phyloP scores from a whole-genome alignment of 2,888 invertebrate genomes.

The Coelinius sp. region DNA sequence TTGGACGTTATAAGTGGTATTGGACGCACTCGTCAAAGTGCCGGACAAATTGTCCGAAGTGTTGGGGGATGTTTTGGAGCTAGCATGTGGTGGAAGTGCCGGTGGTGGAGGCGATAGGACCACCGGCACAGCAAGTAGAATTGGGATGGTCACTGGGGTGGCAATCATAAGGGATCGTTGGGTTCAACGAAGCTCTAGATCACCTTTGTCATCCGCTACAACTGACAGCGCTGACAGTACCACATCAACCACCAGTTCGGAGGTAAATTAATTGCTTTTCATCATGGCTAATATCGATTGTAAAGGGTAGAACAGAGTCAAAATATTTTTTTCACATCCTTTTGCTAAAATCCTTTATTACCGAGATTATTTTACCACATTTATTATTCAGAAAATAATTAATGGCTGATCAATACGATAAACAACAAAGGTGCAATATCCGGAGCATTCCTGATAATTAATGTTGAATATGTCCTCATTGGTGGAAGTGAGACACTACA shows the following conservation, averaged over 20 bases:
- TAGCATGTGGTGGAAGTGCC: slow-evolving; percentile 62
- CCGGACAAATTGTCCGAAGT: slow-evolving; percentile 68
- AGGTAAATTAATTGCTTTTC: slow-evolving; percentile 52
- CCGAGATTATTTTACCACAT: no score
- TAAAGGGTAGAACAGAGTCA: no score
- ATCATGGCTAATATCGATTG: neutral
- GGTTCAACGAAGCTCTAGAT: slow-evolving; percentile 60
- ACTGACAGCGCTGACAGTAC: slow-evolving; percentile 64
- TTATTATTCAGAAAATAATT: no score
- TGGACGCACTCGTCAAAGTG: slow-evolving; percentile 67
- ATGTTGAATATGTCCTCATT: neutral
- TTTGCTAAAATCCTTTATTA: no score
- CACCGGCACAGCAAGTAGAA: slow-evolving; percentile 54
- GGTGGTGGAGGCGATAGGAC: slow-evolving; percentile 45
- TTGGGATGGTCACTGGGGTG: slow-evolving; percentile 62
- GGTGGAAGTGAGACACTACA: no score
- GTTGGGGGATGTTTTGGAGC: slow-evolving; percentile 66
- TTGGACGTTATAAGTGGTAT: slow-evolving; percentile 50
- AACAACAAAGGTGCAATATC: no score
- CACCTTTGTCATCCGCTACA: slow-evolving; percentile 60
- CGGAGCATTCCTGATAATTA: neutral
- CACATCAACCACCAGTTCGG: slow-evolving; percentile 61
- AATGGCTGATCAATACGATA: no score
- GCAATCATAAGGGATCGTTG: slow-evolving; percentile 63
- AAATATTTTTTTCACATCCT: no score